Base-by-base conservation (phyloP, 2,888 invertebrate species). In the Malthinus flaveolus region DNA sequence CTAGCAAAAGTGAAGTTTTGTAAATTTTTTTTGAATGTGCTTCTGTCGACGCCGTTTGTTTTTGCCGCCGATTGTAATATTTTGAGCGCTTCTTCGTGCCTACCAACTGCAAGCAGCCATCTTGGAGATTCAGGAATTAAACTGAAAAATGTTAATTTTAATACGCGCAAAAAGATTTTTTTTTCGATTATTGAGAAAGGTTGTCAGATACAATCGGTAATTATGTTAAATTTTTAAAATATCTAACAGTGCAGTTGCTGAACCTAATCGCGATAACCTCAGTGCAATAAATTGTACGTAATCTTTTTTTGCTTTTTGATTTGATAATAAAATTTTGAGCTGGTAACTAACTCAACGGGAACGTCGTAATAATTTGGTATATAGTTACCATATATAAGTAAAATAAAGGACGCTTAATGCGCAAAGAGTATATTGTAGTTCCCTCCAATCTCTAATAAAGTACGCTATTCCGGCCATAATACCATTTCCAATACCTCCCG, bases 51-150 rank as follows among this genome's bases (percentile, higher is more conserved):
- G 45, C 68, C 63, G 46, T 80, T 80, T 49, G 64, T 65, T 52
- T 63, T 67, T 6, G 78, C 77, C 3, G 78, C 78, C 33, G 69
- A 66, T 61, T 74, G 63, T 3, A 81, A 65, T 5, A 77, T 77
- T 79, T 79, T 74, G 8, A 80, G 67, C 15, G 85, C 85, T 71
- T 81, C 76, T 15, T 82, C 76, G 35, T 74, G 78, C 66, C 78
- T 77, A 2, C 84, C 84, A 10, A 80, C 81, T 8, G 83, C 83
- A 53, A 86, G 65, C 32, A 87, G 73, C 86, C 87, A 87, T 58
- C 85, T 76, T 1, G 86, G 86, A 1, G 86, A 86, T 73, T 87
- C 87, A 0, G 84, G 82, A 66, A 86, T 72, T 46, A 80, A 75
- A 77, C 83, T 76, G 12, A 5, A 32, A 12, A 9, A 48, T 13